Percentiles rank a stretch among this genome's conserved stretches.
Conservation (phyloP, 64 coral and sea anemone genomes). For the Astreopora myriophthalma region DNA sequence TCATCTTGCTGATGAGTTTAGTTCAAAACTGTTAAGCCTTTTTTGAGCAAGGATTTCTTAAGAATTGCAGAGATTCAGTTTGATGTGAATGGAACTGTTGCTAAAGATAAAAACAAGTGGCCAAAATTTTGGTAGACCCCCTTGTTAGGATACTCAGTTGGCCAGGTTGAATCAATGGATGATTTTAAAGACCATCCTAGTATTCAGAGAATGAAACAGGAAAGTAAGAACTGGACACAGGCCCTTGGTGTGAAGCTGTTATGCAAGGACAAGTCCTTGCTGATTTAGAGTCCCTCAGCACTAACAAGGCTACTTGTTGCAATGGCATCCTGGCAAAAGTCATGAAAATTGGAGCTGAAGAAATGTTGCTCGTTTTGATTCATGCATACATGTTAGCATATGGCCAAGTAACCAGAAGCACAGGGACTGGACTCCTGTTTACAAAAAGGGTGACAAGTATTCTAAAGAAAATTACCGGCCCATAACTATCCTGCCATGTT, state of each 20-base stretch:
- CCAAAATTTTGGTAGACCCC: too few species aligned
- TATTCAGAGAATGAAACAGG: not conserved
- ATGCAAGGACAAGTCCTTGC: not conserved
- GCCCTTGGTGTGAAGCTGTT: not conserved
- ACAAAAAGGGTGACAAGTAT: conserved; percentile 32
- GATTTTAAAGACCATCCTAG: conserved; percentile 10
- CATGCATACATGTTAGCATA: not conserved
- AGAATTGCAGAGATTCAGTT: too few species aligned
- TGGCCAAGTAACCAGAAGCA: not conserved
- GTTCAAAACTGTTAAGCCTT: too few species aligned
- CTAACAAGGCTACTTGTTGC: conserved; percentile 21
- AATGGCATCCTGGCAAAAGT: conserved; percentile 34
- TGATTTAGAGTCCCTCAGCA: too few species aligned
- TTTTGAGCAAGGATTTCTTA: too few species aligned
- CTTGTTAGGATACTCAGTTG: too few species aligned
- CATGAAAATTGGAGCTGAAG: conserved; percentile 18
- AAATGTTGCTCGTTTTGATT: conserved; percentile 29
- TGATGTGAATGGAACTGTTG: too few species aligned
- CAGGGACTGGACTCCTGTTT: conserved; percentile 7
- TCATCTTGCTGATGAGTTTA: too few species aligned
- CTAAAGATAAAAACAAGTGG: too few species aligned
- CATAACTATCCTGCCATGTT: conserved; percentile 29
- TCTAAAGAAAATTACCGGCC: conserved; percentile 26
- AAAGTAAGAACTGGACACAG: not conserved
- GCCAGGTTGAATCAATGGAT: not conserved